Conservation (phyloP, 2,113 vertebrate genomes). For the Festucalex cinctus region DNA sequence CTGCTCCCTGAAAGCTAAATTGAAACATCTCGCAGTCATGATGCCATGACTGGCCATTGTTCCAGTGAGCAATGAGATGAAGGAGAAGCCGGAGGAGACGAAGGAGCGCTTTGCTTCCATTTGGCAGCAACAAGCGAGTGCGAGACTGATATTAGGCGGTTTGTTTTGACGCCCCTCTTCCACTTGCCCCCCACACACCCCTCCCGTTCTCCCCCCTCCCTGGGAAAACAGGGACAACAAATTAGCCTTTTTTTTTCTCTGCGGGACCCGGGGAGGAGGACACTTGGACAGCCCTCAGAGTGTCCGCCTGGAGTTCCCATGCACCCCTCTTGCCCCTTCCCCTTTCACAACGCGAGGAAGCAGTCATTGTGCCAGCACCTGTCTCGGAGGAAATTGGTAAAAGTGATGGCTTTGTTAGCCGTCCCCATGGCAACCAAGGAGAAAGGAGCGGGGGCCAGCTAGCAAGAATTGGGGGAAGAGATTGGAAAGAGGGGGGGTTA, state of each 20-base stretch:
- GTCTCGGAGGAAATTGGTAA: conserved; percentile 84
- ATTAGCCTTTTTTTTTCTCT: conserved; percentile 82
- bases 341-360: conserved; percentile 78
- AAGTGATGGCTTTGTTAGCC: conserved; percentile 84
- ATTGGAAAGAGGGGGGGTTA: conserved; percentile 25
- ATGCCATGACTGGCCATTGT: conserved; percentile 61
- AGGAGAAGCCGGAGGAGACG: conserved; percentile 47
- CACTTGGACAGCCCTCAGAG: conserved; percentile 80
- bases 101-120: conserved; percentile 50
- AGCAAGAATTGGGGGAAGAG: conserved; percentile 44
- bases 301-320: conserved; percentile 80
- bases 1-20: conserved; percentile 52
- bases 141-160: conserved; percentile 67
- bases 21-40: conserved; percentile 70
- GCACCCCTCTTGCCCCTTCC: conserved; percentile 80
- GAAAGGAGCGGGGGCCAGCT: conserved; percentile 65
- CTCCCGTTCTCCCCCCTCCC: conserved; percentile 65
- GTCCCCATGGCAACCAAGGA: conserved; percentile 71
- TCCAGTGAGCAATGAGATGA: conserved; percentile 42
- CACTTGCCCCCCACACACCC: conserved; percentile 31
- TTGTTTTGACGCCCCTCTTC: conserved; percentile 65
- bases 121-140: conserved; percentile 58
- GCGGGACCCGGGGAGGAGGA: conserved; percentile 75
- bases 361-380: conserved; percentile 83
- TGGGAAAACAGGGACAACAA: conserved; percentile 85